Conservation (phyloP, 2,797 vertebrate species). For the Gymnocypris eckloni region DNA sequence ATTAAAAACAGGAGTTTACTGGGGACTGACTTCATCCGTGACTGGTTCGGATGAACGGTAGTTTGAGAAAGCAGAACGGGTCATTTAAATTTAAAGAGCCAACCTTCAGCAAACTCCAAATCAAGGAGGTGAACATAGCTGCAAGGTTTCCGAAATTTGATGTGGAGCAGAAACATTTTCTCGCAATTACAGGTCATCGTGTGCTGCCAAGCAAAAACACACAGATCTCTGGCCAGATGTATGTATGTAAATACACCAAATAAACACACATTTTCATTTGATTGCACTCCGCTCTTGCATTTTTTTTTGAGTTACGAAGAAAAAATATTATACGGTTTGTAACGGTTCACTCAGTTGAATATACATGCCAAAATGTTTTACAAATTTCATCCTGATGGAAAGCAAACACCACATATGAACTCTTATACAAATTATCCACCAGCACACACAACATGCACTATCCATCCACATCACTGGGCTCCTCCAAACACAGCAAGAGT, state of each 20-base stretch:
- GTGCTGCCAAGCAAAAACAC: constrained; percentile 35
- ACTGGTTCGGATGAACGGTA: constrained; percentile 26
- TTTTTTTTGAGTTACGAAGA: constrained; percentile 48
- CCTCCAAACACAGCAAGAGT: constrained; percentile 1
- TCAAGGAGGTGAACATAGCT: background rate
- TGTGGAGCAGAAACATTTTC: constrained; percentile 30
- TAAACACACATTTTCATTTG: constrained; percentile 44
- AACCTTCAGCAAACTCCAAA: constrained; percentile 23
- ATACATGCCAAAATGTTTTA: constrained; percentile 64
- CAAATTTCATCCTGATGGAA: constrained; percentile 63
- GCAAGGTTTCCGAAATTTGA: constrained; percentile 22
- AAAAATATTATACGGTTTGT: constrained; percentile 28
- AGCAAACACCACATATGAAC: constrained; percentile 57
- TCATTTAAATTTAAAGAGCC: constrained; percentile 40
- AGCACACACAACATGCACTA: constrained; percentile 41
- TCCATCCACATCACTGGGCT: constrained; percentile 45
- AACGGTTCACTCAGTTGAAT: constrained; percentile 63
- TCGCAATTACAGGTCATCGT: background rate
- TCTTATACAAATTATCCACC: constrained; percentile 26
- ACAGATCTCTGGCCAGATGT: constrained; percentile 44
- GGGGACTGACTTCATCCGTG: constrained; percentile 28
- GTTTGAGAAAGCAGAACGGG: constrained; percentile 30
- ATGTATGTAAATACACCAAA: constrained; percentile 45
- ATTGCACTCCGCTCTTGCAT: constrained; percentile 51
- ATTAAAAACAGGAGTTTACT: constrained; percentile 43